Conservation (phyloP, 2,797 vertebrate species). For the Sebastes matsubarae region DNA sequence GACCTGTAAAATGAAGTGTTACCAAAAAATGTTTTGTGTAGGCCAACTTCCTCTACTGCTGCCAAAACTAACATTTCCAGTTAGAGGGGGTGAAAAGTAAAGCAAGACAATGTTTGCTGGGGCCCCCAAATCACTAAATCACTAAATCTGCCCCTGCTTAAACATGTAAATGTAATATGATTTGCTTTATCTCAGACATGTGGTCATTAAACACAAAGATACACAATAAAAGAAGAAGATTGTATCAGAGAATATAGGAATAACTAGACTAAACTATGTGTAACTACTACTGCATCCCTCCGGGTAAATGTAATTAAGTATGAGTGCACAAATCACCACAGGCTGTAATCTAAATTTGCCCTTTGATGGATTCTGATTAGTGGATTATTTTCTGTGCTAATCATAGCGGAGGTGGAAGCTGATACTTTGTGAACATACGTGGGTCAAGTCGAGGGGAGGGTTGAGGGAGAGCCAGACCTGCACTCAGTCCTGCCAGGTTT, state of each 20-base stretch:
- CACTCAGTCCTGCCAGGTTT: constrained; percentile 62
- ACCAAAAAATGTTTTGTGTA: too few species aligned
- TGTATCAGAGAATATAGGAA: too few species aligned
- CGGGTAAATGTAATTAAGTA: not conserved
- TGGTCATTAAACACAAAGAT: too few species aligned
- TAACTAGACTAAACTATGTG: not conserved
- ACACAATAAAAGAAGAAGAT: too few species aligned
- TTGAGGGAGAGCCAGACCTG: constrained; percentile 14
- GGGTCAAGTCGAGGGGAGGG: constrained; percentile 25
- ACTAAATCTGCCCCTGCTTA: too few species aligned
- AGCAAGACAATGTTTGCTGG: too few species aligned
- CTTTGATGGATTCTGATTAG: constrained; percentile 10
- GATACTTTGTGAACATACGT: constrained; percentile 26
- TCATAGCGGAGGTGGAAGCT: constrained; percentile 29
- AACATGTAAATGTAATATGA: not conserved
- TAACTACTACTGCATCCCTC: not conserved
- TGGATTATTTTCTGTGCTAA: constrained; percentile 25
- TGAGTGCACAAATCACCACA: not conserved
- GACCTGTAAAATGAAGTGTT: too few species aligned
- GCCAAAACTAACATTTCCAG: too few species aligned
- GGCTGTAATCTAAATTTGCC: not conserved
- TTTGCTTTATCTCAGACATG: not conserved
- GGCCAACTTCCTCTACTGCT: accelerated
- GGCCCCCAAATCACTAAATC: too few species aligned
- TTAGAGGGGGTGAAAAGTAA: too few species aligned